A percentile compares a stretch with the other conserved stretches of the same genome.
Evolutionary conservation across 92 coral and sea anemone genomes (phyloP).

Genomic region (Nematostella vectensis): DNA sequence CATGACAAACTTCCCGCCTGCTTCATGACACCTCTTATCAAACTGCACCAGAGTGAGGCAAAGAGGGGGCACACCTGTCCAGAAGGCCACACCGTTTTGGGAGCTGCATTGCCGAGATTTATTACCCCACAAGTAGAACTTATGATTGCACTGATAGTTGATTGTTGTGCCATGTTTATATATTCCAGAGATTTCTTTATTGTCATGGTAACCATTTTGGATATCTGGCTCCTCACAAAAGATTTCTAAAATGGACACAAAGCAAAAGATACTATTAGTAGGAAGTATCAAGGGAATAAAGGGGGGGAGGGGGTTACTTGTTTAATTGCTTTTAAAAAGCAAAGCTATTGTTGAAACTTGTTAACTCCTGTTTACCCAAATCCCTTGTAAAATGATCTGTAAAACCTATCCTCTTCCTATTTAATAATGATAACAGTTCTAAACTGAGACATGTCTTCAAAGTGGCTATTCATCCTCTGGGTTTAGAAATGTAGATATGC

Average conservation of each 20-base stretch:
- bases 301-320: no score
- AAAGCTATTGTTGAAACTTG: no score
- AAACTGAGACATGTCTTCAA: no score
- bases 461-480: no score
- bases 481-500: no score
- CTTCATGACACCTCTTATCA: slow-evolving; percentile 19
- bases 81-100: neutral
- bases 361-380: no score
- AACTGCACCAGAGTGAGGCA: slow-evolving; percentile 18
- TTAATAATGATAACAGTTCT: no score
- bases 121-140: slow-evolving; percentile 38
- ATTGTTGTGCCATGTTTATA: slow-evolving; percentile 10
- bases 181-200: neutral
- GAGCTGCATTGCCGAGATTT: slow-evolving; percentile 7
- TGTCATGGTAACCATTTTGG: slow-evolving; percentile 7
- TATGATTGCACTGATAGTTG: slow-evolving; percentile 3
- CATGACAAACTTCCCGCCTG: slow-evolving; percentile 10
- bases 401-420: no score
- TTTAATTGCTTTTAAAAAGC: no score
- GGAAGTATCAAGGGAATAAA: neutral
- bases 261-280: neutral
- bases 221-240: slow-evolving; percentile 12
- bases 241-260: neutral
- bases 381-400: no score
- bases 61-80: slow-evolving; percentile 30